phyloP scores from a whole-genome alignment of 2,113 vertebrate genomes.

The Anoplopoma fimbria region DNA sequence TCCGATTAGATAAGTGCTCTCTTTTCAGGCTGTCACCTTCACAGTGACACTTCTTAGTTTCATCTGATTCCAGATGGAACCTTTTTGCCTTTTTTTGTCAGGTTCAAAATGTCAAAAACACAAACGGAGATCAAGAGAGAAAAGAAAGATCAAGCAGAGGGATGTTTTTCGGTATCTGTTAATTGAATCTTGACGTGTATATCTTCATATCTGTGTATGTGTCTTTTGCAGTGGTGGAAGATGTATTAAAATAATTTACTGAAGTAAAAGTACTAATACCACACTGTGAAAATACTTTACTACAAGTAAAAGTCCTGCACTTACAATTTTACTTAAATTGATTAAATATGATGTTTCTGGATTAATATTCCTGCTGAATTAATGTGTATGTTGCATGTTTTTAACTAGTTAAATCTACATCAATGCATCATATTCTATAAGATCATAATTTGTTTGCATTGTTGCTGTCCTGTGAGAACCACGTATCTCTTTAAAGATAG shows the following conservation, averaged over 20 bases:
- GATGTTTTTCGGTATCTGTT: slow-evolving; percentile 3
- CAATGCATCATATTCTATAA: neutral
- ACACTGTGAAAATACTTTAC: neutral
- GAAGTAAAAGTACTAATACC: neutral
- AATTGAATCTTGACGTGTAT: slow-evolving; percentile 8
- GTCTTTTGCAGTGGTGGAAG: neutral
- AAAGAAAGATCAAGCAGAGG: slow-evolving; percentile 17
- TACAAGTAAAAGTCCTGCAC: neutral
- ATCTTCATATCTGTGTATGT: neutral
- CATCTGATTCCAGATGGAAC: slow-evolving; percentile 4
- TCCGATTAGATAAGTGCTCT: slow-evolving; percentile 58
- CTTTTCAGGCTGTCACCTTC: slow-evolving; percentile 45
- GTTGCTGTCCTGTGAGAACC: no score
- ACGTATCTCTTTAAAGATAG: no score
- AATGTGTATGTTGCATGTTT: neutral
- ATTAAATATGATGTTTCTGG: no score
- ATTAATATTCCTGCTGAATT: neutral
- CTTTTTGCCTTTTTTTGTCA: neutral
- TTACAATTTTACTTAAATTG: no score
- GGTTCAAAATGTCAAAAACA: slow-evolving; percentile 30
- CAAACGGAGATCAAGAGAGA: neutral
- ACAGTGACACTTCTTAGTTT: neutral
- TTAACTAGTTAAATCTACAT: neutral
- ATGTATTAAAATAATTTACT: neutral
- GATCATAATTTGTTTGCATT: neutral